Conservation (phyloP, 2,113 vertebrate genomes). For the Eolophus roseicapilla region DNA sequence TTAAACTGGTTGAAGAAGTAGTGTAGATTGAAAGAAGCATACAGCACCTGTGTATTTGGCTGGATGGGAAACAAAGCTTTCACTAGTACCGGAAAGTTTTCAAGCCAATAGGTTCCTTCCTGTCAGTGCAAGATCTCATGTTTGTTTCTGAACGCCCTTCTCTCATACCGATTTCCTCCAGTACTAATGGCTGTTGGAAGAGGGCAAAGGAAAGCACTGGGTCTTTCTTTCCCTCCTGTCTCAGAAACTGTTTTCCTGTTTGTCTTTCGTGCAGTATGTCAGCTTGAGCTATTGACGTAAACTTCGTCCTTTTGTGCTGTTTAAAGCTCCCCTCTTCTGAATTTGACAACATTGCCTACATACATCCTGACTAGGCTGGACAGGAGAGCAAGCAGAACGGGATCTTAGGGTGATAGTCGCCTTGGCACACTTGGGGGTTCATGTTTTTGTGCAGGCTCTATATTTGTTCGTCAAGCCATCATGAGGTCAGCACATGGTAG, state of each 20-base stretch:
- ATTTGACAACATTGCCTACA: background rate
- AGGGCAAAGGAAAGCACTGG: background rate
- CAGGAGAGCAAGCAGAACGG: background rate
- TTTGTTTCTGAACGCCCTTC: conserved; percentile 3
- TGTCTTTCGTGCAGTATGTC: background rate
- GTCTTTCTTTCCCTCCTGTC: background rate
- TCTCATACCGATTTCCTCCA: background rate
- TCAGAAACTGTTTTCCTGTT: conserved; percentile 58
- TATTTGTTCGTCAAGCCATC: background rate
- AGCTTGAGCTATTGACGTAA: conserved; percentile 19
- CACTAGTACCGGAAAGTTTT: conserved; percentile 49
- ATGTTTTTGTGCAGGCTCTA: background rate
- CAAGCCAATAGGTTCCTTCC: conserved; percentile 60
- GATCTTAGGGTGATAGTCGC: background rate
- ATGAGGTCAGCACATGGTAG: background rate
- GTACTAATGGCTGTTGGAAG: background rate
- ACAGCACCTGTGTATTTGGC: background rate
- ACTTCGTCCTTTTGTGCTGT: conserved; percentile 22
- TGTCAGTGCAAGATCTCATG: background rate
- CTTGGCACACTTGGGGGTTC: background rate
- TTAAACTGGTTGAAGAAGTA: background rate
- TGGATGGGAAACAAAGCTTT: conserved; percentile 46
- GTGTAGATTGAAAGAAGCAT: background rate
- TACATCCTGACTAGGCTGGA: background rate
- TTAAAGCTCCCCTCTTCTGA: background rate